Evolutionary conservation across 2,888 invertebrate species (phyloP), one percentile per base, ranked within the genome.

Genomic region (Diarsia rubi): DNA sequence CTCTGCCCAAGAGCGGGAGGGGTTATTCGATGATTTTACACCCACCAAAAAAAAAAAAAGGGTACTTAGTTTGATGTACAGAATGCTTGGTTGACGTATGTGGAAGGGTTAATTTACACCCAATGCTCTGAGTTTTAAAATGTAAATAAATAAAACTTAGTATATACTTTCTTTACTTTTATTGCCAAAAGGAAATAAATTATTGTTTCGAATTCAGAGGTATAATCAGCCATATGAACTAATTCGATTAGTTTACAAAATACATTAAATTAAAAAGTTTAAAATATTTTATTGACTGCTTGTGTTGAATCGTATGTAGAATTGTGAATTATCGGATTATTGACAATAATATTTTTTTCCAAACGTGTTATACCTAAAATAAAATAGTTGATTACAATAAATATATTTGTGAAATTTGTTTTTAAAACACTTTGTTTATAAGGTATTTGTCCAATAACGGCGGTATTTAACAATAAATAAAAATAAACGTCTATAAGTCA

Each of bases 141-240:
- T 68, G 9, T 68, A 14, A 5, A 31, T 19, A 67, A 69, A 69
- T 45, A 24, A 69, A 73, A 47, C 37, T 16, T 14, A 31, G n/a
- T 44, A 1, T 49, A 27, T 8, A 37, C 2, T 19, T 64, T 16
- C 2, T 19, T 64, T 16, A 78, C 2, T 54, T 70, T 49, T 64
- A 59, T 59, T 64, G n/a, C 44, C 37, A 44, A 71, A 47, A 14
- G 6, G 2, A 65, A 47, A n/a, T 12, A 65, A 47, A n/a, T 12
- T 16, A 42, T 44, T 24, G 19, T 44, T n/a, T 42, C 19, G 14
- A 11, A 42, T 27, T 72, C 42, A 0, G 16, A 31, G 19, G 3
- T 9, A 21, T 44, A 19, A 45, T 24, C 11, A 16, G 31, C 9
- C 16, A 45, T 14, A 27, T 21, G 0, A 16, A 49, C 31, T 49